Base-by-base conservation (phyloP, 2,888 invertebrate species). In the Lissocephala sabroskyi region DNA sequence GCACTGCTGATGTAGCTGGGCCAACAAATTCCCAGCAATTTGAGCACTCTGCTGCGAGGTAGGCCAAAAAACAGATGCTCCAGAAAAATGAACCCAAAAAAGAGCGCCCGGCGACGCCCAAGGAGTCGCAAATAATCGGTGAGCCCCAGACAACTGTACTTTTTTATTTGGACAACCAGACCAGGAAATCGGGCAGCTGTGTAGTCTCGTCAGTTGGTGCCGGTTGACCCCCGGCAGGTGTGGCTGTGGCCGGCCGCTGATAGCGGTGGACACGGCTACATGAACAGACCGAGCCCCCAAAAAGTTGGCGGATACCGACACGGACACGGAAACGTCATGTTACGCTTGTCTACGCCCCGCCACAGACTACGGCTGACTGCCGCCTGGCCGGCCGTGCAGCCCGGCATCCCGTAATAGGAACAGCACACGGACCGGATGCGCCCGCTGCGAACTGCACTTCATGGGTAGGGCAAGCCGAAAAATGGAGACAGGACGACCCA, bases 271-370 rank as follows among this genome's bases (percentile, higher is more conserved):
- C 23, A 23, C 4, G 23, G 23, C 7, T 5, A 23, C 23, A 23
- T 23, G 23, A 23, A 23, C 23, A 23, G 23, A 7, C 23, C 23
- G 4, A 23, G 7, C 3, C 3, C 23, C 3, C 4, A 50, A 32
- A 63, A 73, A 73, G 61, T 76, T 67, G 52, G 58, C 54, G 43
- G 36, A 32, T 44, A 42, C n/a, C 41, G 37, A 35, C 35, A 35
- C 44, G 45, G 40, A 67, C 74, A 73, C 74, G 74, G 77, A 68
- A 74, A 61, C 70, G 74, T 68, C 68, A 68, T 68, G 68, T 68
- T 74, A 68, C 77, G 68, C 62, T 73, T 73, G 77, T 76, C 77
- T 35, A 35, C 74, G 53, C 52, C 50, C 18, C 19, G 37, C 37
- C 37, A 10, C 37, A n/a, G 18, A 52, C 74, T 52, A 56, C 43